Percentiles rank a stretch among this genome's conserved stretches.
These are phyloP conservation scores for Tricholauxania praeusta DNA, from an alignment of 2,888 invertebrate genomes.

Conservation along the genomic window DNA sequence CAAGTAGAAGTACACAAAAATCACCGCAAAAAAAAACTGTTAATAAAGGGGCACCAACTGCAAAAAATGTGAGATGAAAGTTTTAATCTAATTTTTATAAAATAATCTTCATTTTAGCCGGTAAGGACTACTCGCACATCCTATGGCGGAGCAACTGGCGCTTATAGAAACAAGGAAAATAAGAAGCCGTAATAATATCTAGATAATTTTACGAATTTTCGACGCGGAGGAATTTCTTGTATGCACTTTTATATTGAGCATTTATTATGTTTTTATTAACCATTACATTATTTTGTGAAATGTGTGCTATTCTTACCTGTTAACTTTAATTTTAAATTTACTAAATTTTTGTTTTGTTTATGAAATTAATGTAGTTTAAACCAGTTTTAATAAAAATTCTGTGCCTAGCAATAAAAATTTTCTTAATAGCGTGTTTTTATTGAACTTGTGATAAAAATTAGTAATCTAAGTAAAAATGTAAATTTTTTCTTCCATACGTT, in stretches of 20 bases:
- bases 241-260: not conserved
- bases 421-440: too few relatives aligned
- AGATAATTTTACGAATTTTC: constrained; percentile 10
- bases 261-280: constrained; percentile 2
- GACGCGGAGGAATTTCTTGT: not conserved
- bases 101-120: not conserved
- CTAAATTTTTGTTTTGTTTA: too few relatives aligned
- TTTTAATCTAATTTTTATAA: not conserved
- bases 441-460: too few relatives aligned
- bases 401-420: too few relatives aligned
- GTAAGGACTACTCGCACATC: constrained; percentile 41
- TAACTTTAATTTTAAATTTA: too few relatives aligned
- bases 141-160: constrained; percentile 27
- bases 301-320: not conserved
- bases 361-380: too few relatives aligned
- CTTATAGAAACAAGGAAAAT: constrained; percentile 48
- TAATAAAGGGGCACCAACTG: constrained; percentile 31
- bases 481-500: too few relatives aligned
- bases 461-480: too few relatives aligned
- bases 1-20: constrained; percentile 24
- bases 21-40: constrained; percentile 35
- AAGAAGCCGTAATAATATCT: constrained; percentile 42
- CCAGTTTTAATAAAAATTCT: too few relatives aligned
- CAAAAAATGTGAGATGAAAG: constrained; percentile 34
- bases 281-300: not conserved